A percentile compares a stretch with the other conserved stretches of the same genome.
Conservation (phyloP, 2,113 vertebrate genomes). For the Amphiprion percula region DNA sequence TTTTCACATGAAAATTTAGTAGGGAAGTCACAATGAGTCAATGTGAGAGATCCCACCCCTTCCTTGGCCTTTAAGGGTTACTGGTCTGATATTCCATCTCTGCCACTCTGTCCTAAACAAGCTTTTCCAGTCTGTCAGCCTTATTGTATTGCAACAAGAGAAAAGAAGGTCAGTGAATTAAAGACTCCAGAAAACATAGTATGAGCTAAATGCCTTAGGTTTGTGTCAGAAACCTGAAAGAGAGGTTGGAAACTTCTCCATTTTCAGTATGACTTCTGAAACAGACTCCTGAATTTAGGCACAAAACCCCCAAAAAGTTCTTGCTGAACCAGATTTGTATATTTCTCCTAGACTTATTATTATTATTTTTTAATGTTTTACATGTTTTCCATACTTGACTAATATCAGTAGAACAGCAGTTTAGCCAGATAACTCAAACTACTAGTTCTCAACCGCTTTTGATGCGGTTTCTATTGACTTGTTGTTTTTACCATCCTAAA, state of each 20-base stretch:
- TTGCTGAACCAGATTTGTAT: no score
- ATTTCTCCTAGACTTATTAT: no score
- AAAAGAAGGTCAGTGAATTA: conserved; percentile 84
- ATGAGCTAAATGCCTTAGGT: conserved; percentile 43
- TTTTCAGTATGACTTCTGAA: conserved; percentile 35
- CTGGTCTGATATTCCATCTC: conserved; percentile 77
- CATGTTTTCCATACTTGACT: no score
- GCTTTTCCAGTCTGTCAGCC: conserved; percentile 90
- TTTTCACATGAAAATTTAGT: conserved; percentile 18
- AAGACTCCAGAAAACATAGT: conserved; percentile 77
- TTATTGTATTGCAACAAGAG: conserved; percentile 89
- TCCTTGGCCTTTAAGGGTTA: conserved; percentile 69
- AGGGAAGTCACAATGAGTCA: conserved; percentile 38
- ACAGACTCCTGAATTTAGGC: conserved; percentile 33
- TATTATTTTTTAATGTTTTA: no score
- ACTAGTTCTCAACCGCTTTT: no score
- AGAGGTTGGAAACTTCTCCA: neutral
- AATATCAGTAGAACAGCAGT: no score
- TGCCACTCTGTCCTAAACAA: conserved; percentile 84
- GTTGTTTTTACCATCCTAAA: no score
- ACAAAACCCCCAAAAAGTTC: neutral
- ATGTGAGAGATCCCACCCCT: neutral
- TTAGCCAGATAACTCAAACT: no score
- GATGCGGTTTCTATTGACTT: no score
- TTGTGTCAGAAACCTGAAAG: conserved; percentile 18